Percentiles rank a stretch among this genome's conserved stretches.
Evolutionary conservation across 2,888 invertebrate genomes (phyloP).

Genomic region (Eupelmus urozonus): DNA sequence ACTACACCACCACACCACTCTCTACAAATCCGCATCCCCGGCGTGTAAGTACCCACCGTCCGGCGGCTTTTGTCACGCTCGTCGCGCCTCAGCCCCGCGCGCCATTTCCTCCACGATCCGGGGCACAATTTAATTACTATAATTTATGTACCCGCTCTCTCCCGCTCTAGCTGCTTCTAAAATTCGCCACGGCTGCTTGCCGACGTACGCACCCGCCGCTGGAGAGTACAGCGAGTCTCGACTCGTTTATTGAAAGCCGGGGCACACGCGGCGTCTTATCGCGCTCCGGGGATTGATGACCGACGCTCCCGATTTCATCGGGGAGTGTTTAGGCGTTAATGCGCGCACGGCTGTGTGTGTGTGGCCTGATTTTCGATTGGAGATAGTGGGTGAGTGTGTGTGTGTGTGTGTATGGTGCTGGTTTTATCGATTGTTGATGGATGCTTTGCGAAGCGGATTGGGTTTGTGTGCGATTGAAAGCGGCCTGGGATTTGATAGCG

Average conservation of each 20-base stretch:
- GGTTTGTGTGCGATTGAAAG: no score
- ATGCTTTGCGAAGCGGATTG: no score
- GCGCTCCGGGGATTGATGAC: background rate
- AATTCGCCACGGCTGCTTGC: slow-evolving; percentile 21
- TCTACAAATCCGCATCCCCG: no score
- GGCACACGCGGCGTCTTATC: background rate
- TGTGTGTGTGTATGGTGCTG: no score
- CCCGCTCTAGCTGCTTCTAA: background rate
- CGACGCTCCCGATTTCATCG: slow-evolving; percentile 9
- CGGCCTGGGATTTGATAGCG: no score
- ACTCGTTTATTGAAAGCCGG: background rate
- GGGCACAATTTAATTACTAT: slow-evolving; percentile 36
- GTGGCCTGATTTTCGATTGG: no score
- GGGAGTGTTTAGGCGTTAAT: slow-evolving; percentile 9
- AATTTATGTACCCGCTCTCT: slow-evolving; percentile 12
- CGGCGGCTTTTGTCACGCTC: no score
- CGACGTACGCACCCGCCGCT: background rate
- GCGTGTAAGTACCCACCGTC: no score
- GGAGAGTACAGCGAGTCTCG: background rate
- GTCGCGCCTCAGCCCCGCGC: no score
- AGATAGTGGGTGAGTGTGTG: no score
- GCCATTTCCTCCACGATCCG: background rate
- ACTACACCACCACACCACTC: no score
- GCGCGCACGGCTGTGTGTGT: background rate
- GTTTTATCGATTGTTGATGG: no score